Percentiles rank a stretch among this genome's conserved stretches.
Conservation (phyloP, 2,888 invertebrate species). For the Nudaria mundana region DNA sequence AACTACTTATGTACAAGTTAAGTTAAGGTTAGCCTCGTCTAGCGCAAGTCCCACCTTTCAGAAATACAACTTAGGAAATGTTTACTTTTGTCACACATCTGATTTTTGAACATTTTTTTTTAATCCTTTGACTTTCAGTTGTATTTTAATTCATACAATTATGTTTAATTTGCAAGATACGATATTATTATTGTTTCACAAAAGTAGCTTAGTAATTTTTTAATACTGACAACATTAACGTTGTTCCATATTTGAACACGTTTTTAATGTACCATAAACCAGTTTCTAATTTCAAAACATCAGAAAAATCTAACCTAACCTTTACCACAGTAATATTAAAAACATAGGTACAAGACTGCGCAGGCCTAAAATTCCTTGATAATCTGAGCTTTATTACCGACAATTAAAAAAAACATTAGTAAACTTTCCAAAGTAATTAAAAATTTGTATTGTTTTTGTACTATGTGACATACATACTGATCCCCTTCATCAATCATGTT, state of each 20-base stretch:
- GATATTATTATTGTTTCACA: neutral
- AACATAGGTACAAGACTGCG: too few relatives aligned
- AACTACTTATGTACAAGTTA: constrained; percentile 61
- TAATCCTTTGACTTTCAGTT: constrained; percentile 1
- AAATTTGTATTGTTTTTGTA: constrained; percentile 25
- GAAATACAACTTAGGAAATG: constrained; percentile 22
- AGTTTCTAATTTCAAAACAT: too few relatives aligned
- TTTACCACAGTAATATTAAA: too few relatives aligned
- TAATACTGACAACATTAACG: neutral
- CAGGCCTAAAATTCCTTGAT: too few relatives aligned
- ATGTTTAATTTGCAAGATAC: neutral
- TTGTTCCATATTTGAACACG: neutral
- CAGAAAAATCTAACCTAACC: too few relatives aligned
- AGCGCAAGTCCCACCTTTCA: constrained; percentile 57
- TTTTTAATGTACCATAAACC: too few relatives aligned
- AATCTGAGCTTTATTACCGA: too few relatives aligned
- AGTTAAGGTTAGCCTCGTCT: constrained; percentile 48
- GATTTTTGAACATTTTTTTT: constrained; percentile 1
- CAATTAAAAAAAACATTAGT: constrained; percentile 16
- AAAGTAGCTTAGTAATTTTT: neutral
- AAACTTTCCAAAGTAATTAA: constrained; percentile 20
- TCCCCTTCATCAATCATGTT: constrained; percentile 37
- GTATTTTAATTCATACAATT: neutral
- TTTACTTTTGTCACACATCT: constrained; percentile 11
- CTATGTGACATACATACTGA: constrained; percentile 32